Base-by-base conservation (phyloP, 1,140 invertebrate genomes). In the Drosophila rhopaloa region DNA sequence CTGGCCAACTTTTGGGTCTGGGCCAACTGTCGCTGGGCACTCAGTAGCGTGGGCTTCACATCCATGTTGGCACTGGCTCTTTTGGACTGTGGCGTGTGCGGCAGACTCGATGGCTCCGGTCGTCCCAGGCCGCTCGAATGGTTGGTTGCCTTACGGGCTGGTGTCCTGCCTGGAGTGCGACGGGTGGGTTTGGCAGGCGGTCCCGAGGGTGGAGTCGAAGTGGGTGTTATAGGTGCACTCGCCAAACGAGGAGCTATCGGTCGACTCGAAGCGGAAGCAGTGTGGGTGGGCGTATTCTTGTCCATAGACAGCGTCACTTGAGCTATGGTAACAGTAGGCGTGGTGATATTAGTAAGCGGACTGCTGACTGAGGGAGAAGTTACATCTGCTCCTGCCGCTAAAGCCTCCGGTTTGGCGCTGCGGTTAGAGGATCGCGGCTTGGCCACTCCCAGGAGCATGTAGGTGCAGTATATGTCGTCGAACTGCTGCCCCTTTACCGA, bases 401-500 rank as follows among this genome's bases (percentile, higher is more conserved):
- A 0, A 2, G 10, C 10, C 5, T 27, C 7, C 27, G 40, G 10
- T 7, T 19, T 80, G 41, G 8, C 37, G n/a, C 7, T 40, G 13
- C 24, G 65, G n/a, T 24, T 58, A 19, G 68, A 50, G 24, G 24
- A 41, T 2, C 80, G 76, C 9, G 70, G 74, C 53, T 78, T 86
- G 43, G 76, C 29, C 32, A 81, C 51, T 16, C 53, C 74, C 10
- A 90, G 60, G 2, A 90, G 76, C 82, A 86, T 80, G 95, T 91
- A 97, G 97, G 75, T 99, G 94, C 75, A 99, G 94, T 86, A 99
- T 94, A 94, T 99, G 99, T 99, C 99, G 93, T 99, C 99, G 93
- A 99, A 99, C 92, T 98, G 98, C 86, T 98, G 97, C 88, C 96
- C 96, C 80, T 96, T 96, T 76, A 99, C 94, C 47, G 98, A 99